phyloP scores from a whole-genome alignment of 2,888 invertebrate species.

The Crematogaster levior region DNA sequence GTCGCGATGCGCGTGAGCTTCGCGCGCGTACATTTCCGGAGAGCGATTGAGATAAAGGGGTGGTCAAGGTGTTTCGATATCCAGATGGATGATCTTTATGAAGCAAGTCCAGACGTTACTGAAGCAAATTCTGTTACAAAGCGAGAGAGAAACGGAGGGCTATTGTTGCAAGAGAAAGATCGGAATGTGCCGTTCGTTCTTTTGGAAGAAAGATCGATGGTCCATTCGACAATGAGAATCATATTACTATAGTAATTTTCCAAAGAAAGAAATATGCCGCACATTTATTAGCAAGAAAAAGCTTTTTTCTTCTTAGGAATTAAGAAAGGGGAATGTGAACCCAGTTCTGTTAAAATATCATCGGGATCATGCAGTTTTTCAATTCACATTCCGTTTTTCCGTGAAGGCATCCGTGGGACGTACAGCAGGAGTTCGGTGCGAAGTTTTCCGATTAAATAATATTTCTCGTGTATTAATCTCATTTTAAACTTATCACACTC shows the following conservation, averaged over 20 bases:
- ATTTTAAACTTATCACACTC: conserved; percentile 64
- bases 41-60: conserved; percentile 16
- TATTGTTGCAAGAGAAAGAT: neutral
- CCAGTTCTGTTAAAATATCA: neutral
- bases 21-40: conserved; percentile 35
- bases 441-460: conserved; percentile 65
- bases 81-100: neutral
- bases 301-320: neutral
- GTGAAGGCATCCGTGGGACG: neutral
- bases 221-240: neutral
- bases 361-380: neutral
- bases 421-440: conserved; percentile 47
- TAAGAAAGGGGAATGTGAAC: neutral
- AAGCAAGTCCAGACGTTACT: neutral
- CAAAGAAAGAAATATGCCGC: neutral
- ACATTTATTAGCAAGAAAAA: neutral
- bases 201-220: neutral
- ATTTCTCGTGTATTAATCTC: conserved; percentile 63
- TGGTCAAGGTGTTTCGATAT: conserved; percentile 36
- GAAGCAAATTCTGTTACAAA: no score
- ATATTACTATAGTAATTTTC: neutral
- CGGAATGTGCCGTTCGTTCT: neutral
- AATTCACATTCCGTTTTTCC: conserved; percentile 19
- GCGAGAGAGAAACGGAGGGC: neutral
- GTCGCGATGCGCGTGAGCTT: conserved; percentile 18